Evolutionary conservation across 2,113 vertebrate species (phyloP), one percentile per base, ranked within the genome.

Genomic region (Ariopsis seemanni): DNA sequence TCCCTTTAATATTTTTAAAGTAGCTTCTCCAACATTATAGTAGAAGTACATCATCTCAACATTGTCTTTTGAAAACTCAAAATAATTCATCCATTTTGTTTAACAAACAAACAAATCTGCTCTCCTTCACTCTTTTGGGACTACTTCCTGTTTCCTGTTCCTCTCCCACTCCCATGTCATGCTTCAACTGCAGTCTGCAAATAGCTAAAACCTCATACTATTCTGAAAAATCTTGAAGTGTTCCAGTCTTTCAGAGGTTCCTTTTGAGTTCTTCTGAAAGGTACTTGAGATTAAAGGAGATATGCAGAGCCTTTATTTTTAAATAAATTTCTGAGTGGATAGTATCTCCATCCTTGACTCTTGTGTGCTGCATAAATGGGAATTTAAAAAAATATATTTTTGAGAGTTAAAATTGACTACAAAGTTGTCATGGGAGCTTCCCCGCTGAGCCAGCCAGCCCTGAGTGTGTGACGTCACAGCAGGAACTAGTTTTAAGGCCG

Each of bases 91-190:
- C n/a, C n/a, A 71, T 17, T 34, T 30, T 42, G 34, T 74, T 53
- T 25, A 78, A 78, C 53, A 78, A 53, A 53, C 53, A 53, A 52
- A 22, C 3, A 25, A 12, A 12, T 27, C 52, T 55, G 78, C 9
- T 20, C 0, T 58, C 11, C 7, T 60, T 60, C 15, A 80, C 5
- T 55, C 53, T 10, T 27, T n/a, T 25, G 34, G 53, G 27, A 80
- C 78, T 30, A 80, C 55, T 81, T 81, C 55, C 78, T 60, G 55
- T 81, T 81, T 81, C 34, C 55, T 34, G 30, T 48, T 27, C 15
- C 55, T 42, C 1, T 22, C 18, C 27, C 5, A 5, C 55, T n/a
- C 55, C 55, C 8, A 58, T 27, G 53, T 20, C 48, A 34, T 58
- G 78, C 58, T 58, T 58, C 78, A 18, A 20, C 18, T 34, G 55